Evolutionary conservation across 1,140 invertebrate species (phyloP), one percentile per base, ranked within the genome.

Genomic region (Drosophila sechellia): DNA sequence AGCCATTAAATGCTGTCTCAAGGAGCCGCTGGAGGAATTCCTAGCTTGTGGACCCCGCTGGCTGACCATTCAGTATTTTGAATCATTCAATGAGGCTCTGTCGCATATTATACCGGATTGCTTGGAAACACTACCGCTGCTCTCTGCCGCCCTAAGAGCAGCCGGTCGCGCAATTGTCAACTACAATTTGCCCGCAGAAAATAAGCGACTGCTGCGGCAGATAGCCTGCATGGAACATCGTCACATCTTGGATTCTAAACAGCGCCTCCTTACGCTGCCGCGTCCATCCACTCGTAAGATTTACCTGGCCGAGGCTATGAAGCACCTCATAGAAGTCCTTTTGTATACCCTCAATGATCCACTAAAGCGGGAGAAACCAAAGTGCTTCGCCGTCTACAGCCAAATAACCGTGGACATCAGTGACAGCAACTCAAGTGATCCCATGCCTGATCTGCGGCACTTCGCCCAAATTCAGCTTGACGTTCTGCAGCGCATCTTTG

Each of bases 401-500:
- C 12, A 58, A 6, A n/a, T 58, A 20, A n/a, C 43, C 13, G 5
- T 4, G 13, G 56, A 58, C n/a, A 22, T 58, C 13, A 15, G 31
- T 35, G 31, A 15, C 49, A 52, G 49, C 20, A 35, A 52, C n/a
- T 27, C 25, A 13, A 6, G 68, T 20, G 71, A 20, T 39, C 17
- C 27, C 3, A n/a, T 13, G 8, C n/a, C 52, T 3, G 31, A 35
- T 13, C 6, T 49, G 17, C 34, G 15, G 1, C 25, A 11, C 0
- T 11, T 39, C 15, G 61, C 57, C 43, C 12, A 8, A 0, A 55
- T 68, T 0, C 13, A 79, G 1, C 11, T 92, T 39, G 81, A 91
- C 48, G 54, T 56, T 3, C 15, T 91, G 31, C 78, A 92, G 58
- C 61, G 74, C 0, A 42, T 80, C 15, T 50, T 91, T 6, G 61